Conservation (phyloP, 2,888 invertebrate genomes). For the Tinea trinotella region DNA sequence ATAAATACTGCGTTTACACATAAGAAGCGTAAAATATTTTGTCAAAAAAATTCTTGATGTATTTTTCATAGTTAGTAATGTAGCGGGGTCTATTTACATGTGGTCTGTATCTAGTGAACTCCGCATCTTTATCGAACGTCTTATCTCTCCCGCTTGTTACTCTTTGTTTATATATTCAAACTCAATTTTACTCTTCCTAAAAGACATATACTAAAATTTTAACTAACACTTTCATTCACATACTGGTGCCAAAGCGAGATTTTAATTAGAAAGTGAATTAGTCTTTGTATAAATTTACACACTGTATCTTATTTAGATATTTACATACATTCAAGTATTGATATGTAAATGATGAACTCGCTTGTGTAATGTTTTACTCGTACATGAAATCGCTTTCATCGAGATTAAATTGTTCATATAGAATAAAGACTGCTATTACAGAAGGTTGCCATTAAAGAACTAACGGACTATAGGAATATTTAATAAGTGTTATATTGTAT, state of each 20-base stretch:
- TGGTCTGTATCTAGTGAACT: too few relatives aligned
- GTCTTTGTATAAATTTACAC: slow-evolving; percentile 4
- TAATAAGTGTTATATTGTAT: too few relatives aligned
- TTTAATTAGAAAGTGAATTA: neutral
- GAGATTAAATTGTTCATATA: slow-evolving; percentile 53
- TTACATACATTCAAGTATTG: slow-evolving; percentile 20
- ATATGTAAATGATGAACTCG: slow-evolving; percentile 31
- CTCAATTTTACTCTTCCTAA: neutral
- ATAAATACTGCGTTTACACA: too few relatives aligned
- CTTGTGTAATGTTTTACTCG: slow-evolving; percentile 42
- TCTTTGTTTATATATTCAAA: neutral
- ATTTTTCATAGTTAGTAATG: too few relatives aligned
- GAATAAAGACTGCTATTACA: neutral
- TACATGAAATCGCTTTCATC: slow-evolving; percentile 59
- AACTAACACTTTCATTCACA: neutral
- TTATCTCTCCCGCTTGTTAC: neutral
- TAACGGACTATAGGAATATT: too few relatives aligned
- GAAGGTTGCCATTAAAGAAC: neutral
- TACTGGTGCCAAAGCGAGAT: neutral
- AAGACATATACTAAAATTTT: neutral
- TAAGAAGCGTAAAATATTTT: too few relatives aligned
- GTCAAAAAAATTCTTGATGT: too few relatives aligned
- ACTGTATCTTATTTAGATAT: slow-evolving; percentile 11
- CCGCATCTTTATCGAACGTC: slow-evolving; percentile 1
- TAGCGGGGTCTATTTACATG: too few relatives aligned